Base-by-base conservation (phyloP, 2,113 vertebrate species). In the Thalassoma bifasciatum region DNA sequence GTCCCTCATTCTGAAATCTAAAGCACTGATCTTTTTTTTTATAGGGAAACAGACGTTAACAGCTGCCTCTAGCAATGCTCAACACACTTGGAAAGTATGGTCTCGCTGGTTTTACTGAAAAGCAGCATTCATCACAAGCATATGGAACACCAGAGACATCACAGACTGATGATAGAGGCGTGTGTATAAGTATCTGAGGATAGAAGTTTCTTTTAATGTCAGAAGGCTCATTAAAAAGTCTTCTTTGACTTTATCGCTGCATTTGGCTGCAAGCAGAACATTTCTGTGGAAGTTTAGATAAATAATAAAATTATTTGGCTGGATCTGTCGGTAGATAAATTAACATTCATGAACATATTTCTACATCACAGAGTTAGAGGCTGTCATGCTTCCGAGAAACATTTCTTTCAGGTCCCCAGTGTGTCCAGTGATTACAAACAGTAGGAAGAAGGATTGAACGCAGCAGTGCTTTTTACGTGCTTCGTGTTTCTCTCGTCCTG, bases 401-500 rank as follows among this genome's bases (percentile, higher is more conserved):
- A 51, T 64, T 81, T 72, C 60, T 76, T 65, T 64, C 64, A 65
- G 50, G 72, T 66, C 60, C 53, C 57, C 19, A 61, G 74, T 66
- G 81, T 81, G 75, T 79, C 80, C 65, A 69, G 61, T 82, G 85
- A 84, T 84, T 75, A 60, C 75, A 82, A 83, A 72, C 81, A 75
- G 79, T 60, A 22, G 76, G 72, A 82, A 60, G 63, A 76, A 60
- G 75, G 52, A 59, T 23, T 60, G 54, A 63, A 61, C 34, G 0
- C 75, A 62, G 77, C 54, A 59, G 59, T 54, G 56, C 66, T 71
- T 79, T 69, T 49, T 61, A 70, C 58, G 66, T 75, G 53, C 75
- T 40, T 71, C 69, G 26, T 69, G 53, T 34, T 21, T 58, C 53
- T 6, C 30, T 34, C 62, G 69, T 72, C 66, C 80, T 61, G 69